Evolutionary conservation across 1,140 invertebrate species (phyloP).

Genomic region (Pseudoatta argentina): DNA sequence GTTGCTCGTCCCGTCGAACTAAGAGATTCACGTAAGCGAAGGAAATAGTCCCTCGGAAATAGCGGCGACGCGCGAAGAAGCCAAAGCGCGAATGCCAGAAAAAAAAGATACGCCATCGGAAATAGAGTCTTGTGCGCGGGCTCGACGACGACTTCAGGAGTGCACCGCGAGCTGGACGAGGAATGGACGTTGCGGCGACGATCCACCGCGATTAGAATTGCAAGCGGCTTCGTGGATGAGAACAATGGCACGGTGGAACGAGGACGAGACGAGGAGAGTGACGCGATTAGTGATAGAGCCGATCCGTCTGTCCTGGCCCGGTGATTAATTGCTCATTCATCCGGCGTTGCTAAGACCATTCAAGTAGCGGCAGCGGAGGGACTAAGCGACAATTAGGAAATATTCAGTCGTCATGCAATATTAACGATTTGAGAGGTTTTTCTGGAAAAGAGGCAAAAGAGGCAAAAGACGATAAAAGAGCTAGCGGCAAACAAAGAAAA

Average conservation of each 20-base stretch:
- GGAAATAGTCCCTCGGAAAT: slow-evolving; percentile 31
- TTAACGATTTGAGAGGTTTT: slow-evolving; percentile 1
- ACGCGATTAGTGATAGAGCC: slow-evolving; percentile 41
- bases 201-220: slow-evolving; percentile 13
- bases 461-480: too few species aligned
- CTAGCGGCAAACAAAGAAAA: neutral
- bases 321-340: slow-evolving; percentile 11
- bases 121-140: slow-evolving; percentile 36
- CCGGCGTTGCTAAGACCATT: neutral
- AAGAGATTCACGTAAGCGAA: neutral
- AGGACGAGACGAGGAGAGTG: slow-evolving; percentile 1
- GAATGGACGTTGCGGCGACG: neutral
- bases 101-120: slow-evolving; percentile 13
- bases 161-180: neutral
- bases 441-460: too few species aligned
- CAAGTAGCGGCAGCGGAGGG: neutral
- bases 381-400: neutral
- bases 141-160: neutral
- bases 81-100: slow-evolving; percentile 40
- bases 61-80: slow-evolving; percentile 33
- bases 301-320: neutral
- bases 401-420: neutral
- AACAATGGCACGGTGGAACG: slow-evolving; percentile 41
- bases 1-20: neutral
- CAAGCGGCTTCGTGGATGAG: slow-evolving; percentile 7